Conservation (phyloP, 2,888 invertebrate genomes). For the Tipula unca region DNA sequence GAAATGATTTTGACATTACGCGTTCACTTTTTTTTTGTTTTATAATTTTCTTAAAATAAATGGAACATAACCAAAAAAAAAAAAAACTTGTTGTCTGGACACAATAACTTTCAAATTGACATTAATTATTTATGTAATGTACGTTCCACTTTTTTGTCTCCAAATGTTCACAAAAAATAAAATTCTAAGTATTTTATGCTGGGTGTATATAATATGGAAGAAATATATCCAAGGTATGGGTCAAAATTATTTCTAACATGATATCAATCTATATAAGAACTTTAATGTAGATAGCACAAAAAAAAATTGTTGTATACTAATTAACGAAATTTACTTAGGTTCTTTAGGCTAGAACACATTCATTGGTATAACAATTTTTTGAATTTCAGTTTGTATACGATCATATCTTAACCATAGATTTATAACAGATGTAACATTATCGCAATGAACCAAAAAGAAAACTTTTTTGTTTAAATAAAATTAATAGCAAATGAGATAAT, state of each 20-base stretch:
- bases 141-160: not conserved
- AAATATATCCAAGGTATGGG: not conserved
- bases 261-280: not conserved
- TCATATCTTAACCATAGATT: not conserved
- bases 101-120: not conserved
- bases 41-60: not conserved
- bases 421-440: not conserved
- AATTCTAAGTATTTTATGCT: not conserved
- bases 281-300: not conserved
- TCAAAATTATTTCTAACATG: not conserved
- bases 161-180: not conserved
- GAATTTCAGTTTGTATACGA: not conserved
- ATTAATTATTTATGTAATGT: not conserved
- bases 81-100: not conserved
- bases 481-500: not conserved
- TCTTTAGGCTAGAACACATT: not conserved
- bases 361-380: not conserved
- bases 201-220: not conserved
- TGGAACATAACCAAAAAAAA: not conserved
- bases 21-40: not conserved
- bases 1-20: slow-evolving; percentile 8
- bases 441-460: not conserved
- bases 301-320: not conserved
- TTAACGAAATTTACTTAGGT: not conserved
- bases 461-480: not conserved